Conservation (phyloP, 1,140 invertebrate species). For the Drosophila navojoa region DNA sequence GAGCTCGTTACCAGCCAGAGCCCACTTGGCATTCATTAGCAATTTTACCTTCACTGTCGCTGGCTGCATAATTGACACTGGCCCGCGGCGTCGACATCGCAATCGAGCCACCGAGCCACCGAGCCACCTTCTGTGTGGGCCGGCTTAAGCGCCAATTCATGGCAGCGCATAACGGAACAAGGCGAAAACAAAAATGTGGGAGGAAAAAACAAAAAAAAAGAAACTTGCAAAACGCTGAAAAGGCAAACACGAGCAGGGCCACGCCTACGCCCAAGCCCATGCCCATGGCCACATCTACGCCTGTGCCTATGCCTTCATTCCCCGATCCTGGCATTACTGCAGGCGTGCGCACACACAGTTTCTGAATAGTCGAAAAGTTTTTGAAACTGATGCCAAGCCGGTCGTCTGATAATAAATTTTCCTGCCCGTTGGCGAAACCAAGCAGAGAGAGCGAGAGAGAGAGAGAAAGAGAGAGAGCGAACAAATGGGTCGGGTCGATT, state of each 20-base stretch:
- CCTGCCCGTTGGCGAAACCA: constrained; percentile 45
- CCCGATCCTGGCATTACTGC: constrained; percentile 10
- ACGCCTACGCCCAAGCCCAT: constrained; percentile 18
- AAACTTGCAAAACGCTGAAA: constrained; percentile 19
- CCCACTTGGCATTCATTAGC: constrained; percentile 72
- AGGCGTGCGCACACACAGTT: constrained; percentile 25
- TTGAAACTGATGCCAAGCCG: constrained; percentile 77
- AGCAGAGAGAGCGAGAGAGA: neutral
- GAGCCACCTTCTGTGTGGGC: constrained; percentile 30
- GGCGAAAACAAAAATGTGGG: too few relatives aligned
- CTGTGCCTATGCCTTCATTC: neutral
- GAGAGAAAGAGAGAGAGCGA: neutral
- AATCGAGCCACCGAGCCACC: constrained; percentile 24
- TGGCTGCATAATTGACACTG: constrained; percentile 70
- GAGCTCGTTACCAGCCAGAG: constrained; percentile 30
- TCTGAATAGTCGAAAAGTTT: constrained; percentile 75
- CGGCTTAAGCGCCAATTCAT: constrained; percentile 56
- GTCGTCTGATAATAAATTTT: constrained; percentile 73
- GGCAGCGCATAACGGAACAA: constrained; percentile 34
- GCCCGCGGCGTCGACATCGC: constrained; percentile 32
- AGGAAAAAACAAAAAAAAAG: neutral
- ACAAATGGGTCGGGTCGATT: neutral
- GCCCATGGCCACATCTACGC: constrained; percentile 9
- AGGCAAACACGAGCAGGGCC: neutral
- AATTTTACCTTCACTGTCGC: constrained; percentile 68